phyloP scores from a whole-genome alignment of 2,888 invertebrate genomes.

The Orthosia cruda region DNA sequence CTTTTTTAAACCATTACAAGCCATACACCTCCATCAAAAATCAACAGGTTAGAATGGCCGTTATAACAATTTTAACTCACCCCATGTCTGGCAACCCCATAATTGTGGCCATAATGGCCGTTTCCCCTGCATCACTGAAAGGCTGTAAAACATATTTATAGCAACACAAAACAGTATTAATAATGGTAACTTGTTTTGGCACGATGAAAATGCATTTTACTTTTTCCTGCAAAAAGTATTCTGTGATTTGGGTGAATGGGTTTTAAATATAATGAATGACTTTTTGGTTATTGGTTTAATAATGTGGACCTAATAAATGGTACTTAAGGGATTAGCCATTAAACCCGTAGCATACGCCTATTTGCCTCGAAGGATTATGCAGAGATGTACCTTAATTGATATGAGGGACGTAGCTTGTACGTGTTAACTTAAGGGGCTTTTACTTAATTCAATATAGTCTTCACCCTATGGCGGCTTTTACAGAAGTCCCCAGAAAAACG shows the following conservation, averaged over 20 bases:
- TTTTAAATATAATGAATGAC: slow-evolving; percentile 12
- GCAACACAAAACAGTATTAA: slow-evolving; percentile 48
- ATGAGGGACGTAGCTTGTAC: too few relatives aligned
- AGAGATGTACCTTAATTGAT: too few relatives aligned
- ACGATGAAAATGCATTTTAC: slow-evolving; percentile 15
- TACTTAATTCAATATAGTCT: too few relatives aligned
- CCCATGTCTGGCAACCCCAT: slow-evolving; percentile 54
- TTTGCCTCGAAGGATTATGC: too few relatives aligned
- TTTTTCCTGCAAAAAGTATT: slow-evolving; percentile 21
- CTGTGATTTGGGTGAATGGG: neutral
- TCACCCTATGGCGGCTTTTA: too few relatives aligned
- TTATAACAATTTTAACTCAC: slow-evolving; percentile 47
- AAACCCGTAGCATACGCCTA: too few relatives aligned
- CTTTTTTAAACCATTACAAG: neutral
- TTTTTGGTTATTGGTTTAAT: neutral
- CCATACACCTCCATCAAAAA: slow-evolving; percentile 7
- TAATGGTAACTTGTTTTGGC: slow-evolving; percentile 53
- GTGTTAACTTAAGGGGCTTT: too few relatives aligned
- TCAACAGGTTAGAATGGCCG: slow-evolving; percentile 59
- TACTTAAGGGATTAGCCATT: neutral
- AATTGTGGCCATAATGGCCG: slow-evolving; percentile 64
- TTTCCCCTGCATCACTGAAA: slow-evolving; percentile 60
- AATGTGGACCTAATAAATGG: neutral
- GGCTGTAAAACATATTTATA: slow-evolving; percentile 68
- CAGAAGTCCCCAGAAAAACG: too few relatives aligned